Base-by-base conservation (phyloP, 2,113 vertebrate genomes). In the Cyanoramphus novaezelandiae region DNA sequence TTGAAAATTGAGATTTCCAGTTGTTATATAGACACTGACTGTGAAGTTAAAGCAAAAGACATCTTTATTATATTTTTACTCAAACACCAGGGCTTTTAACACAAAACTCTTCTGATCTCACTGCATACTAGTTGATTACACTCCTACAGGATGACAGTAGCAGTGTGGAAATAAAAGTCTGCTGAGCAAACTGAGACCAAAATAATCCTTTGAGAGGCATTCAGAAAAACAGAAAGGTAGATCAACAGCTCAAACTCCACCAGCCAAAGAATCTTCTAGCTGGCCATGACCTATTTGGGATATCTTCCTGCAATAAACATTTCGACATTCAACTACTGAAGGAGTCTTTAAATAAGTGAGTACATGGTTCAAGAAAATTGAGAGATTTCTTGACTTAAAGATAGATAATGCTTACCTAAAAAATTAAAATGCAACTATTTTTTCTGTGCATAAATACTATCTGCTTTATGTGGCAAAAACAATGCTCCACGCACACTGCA, bases 181-280 rank as follows among this genome's bases (percentile, higher is more conserved):
- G 28, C 44, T 69, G 79, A 82, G 89, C 69, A 85, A 86, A 52
- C 78, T 6, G 41, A 72, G 69, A 88, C 15, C 44, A 17, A 50
- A 57, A 17, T 10, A 71, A 43, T 60, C 43, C 91, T 72, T 43
- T 49, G 72, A 86, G 47, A 41, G 27, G 18, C 33, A 72, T 33
- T 43, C 39, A 79, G 52, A 47, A 83, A 74, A 92, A 52, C 31
- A 72, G 37, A 72, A 87, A 67, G 52, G 21, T 3, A 17, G 50
- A 44, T 31, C 81, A 89, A 63, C n/a, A 87, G 83, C 91, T 92
- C 91, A 75, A 85, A 85, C 72, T 91, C 77, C 88, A 82, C 6
- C 87, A 79, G 83, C 29, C 47, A 71, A 94, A 68, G 72, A 74
- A 76, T 44, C 81, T 43, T 37, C 81, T 39, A 70, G 72, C 86